phyloP scores from a whole-genome alignment of 1,140 invertebrate species.

The Pteromalus puparum region DNA sequence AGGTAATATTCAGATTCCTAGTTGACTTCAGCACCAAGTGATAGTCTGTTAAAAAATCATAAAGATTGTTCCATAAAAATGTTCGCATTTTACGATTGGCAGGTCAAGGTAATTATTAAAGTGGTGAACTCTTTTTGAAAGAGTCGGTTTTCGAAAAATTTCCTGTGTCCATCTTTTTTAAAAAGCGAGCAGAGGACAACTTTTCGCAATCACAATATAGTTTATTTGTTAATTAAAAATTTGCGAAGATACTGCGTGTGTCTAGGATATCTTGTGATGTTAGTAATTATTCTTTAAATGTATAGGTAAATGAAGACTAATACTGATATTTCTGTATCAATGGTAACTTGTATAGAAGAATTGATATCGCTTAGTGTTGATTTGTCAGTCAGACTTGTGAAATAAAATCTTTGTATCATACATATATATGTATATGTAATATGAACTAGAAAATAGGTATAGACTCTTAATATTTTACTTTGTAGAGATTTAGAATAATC shows the following conservation, averaged over 20 bases:
- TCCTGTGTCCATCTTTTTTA: constrained; percentile 31
- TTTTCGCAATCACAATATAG: constrained; percentile 38
- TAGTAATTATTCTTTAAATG: constrained; percentile 1
- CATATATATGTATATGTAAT: constrained; percentile 26
- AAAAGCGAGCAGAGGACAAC: constrained; percentile 39
- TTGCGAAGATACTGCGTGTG: neutral
- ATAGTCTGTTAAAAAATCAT: neutral
- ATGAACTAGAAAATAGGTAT: constrained; percentile 43
- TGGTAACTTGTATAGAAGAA: constrained; percentile 47
- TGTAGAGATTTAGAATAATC: constrained; percentile 36
- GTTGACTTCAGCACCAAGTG: constrained; percentile 35
- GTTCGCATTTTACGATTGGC: neutral
- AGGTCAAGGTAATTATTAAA: constrained; percentile 33
- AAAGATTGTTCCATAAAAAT: constrained; percentile 1
- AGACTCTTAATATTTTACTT: constrained; percentile 15
- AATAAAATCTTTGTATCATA: constrained; percentile 25
- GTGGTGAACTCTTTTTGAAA: constrained; percentile 43
- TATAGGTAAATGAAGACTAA: constrained; percentile 36
- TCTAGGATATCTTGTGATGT: neutral
- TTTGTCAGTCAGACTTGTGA: constrained; percentile 36
- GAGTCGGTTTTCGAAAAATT: constrained; percentile 34
- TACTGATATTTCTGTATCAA: constrained; percentile 45
- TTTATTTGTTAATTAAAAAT: constrained; percentile 13
- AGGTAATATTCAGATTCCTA: neutral
- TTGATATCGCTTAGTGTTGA: constrained; percentile 20